Evolutionary conservation across 2,888 invertebrate species (phyloP).

Genomic region (Rotaria socialis): DNA sequence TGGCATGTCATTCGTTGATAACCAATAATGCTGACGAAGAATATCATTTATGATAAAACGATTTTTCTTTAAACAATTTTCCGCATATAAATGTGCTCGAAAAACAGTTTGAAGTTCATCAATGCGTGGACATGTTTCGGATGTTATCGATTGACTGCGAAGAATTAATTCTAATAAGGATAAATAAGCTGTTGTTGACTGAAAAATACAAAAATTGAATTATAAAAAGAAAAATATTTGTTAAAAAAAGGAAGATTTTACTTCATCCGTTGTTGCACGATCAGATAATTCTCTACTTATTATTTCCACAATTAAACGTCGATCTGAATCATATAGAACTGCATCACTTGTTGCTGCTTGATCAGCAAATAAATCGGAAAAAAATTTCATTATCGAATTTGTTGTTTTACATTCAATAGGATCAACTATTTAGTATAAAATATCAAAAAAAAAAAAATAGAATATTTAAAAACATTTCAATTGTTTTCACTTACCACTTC

Average conservation of each 20-base stretch:
- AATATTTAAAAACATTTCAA: too few species aligned
- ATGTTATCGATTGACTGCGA: background rate
- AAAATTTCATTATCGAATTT: conserved; percentile 3
- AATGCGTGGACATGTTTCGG: background rate
- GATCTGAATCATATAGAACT: conserved; percentile 31
- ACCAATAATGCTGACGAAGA: background rate
- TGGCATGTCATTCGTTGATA: conserved; percentile 24
- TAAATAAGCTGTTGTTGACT: background rate
- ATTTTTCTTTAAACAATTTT: conserved; percentile 1
- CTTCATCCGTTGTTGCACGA: background rate
- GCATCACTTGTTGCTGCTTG: background rate
- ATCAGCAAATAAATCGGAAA: background rate
- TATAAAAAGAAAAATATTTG: too few species aligned
- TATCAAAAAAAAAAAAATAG: background rate
- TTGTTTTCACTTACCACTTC: background rate
- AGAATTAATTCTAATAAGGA: conserved; percentile 13
- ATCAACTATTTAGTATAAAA: background rate
- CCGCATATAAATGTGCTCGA: background rate
- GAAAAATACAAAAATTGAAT: background rate
- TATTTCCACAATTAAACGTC: conserved; percentile 27
- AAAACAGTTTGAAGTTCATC: background rate
- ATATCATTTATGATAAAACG: conserved; percentile 5
- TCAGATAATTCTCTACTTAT: conserved; percentile 16
- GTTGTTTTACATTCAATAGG: background rate
- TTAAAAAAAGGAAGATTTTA: background rate